Conservation (phyloP, 2,113 vertebrate species). For the Sturnus vulgaris region DNA sequence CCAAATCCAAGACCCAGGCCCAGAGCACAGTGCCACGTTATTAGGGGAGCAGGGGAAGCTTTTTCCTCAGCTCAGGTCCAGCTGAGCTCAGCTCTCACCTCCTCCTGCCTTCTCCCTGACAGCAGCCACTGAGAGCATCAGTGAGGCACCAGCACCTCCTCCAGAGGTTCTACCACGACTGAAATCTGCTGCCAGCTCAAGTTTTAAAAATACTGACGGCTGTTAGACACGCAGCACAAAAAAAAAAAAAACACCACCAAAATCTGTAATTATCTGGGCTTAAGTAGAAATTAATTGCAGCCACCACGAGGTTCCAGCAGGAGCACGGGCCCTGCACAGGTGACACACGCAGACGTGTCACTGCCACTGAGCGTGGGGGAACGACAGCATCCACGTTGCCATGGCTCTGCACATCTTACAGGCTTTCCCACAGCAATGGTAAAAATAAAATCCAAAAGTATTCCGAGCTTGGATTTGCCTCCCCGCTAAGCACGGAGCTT, state of each 20-base stretch:
- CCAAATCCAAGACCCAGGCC: background rate
- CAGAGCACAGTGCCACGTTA: accelerated
- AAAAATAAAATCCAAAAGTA: background rate
- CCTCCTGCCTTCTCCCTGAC: background rate
- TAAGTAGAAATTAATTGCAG: background rate
- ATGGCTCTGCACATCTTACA: background rate
- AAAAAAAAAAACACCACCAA: background rate
- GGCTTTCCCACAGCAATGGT: background rate
- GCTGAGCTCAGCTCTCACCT: background rate
- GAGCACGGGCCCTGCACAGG: accelerated
- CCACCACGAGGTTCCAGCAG: background rate
- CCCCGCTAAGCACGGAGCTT: accelerated
- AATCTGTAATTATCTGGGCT: background rate
- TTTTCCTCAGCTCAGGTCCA: background rate
- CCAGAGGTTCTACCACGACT: background rate
- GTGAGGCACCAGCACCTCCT: background rate
- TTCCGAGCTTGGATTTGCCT: background rate
- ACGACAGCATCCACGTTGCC: background rate
- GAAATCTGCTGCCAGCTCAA: background rate
- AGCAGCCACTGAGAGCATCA: background rate
- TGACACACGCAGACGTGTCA: background rate
- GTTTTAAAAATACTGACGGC: background rate
- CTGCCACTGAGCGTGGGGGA: background rate
- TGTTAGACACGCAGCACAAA: background rate
- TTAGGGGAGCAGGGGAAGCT: background rate